Conservation (phyloP, 2,113 vertebrate species). For the Eclectus roratus region DNA sequence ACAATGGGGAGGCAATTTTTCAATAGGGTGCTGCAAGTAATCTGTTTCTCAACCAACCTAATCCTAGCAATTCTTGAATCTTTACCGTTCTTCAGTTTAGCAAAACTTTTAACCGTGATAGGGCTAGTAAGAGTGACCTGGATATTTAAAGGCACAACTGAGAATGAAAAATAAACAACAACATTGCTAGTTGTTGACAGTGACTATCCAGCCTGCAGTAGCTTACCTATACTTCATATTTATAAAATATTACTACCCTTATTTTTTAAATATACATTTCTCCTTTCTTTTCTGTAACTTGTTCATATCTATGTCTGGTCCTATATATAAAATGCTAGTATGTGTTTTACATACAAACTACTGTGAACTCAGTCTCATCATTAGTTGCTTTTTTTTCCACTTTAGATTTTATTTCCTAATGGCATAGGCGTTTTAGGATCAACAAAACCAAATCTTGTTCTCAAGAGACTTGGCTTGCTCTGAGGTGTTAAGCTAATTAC, state of each 20-base stretch:
- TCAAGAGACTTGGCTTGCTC: neutral
- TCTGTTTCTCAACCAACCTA: neutral
- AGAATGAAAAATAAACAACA: neutral
- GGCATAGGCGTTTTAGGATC: neutral
- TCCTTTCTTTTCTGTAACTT: neutral
- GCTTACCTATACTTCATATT: neutral
- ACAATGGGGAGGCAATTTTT: neutral
- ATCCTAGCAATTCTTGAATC: neutral
- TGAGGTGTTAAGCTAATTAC: neutral
- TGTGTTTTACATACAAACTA: conserved; percentile 36
- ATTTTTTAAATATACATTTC: neutral
- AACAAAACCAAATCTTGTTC: neutral
- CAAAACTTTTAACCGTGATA: neutral
- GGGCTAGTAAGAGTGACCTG: neutral
- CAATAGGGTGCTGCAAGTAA: neutral
- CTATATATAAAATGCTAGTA: conserved; percentile 31
- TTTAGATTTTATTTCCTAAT: conserved; percentile 43
- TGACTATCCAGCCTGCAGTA: neutral
- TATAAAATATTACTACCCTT: neutral
- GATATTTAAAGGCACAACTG: neutral
- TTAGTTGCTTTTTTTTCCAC: neutral
- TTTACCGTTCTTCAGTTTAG: neutral
- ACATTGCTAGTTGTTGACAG: neutral
- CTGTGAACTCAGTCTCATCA: neutral
- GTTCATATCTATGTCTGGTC: neutral